phyloP scores from a whole-genome alignment of 2,797 vertebrate genomes.

The Schizopygopsis pylzovi region DNA sequence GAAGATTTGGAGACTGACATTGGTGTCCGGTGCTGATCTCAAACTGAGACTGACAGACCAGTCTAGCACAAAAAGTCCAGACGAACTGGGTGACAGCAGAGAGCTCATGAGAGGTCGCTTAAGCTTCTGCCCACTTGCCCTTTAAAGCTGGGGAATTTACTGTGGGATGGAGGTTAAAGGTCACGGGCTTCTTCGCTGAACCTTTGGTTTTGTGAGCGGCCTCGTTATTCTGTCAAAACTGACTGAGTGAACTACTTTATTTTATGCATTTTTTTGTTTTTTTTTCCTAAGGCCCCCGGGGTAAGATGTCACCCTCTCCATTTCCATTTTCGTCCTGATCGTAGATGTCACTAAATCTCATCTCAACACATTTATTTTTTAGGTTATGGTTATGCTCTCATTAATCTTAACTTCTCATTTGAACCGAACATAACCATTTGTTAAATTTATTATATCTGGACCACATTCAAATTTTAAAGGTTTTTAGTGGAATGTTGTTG shows the following conservation, averaged over 20 bases:
- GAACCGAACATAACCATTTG: not conserved
- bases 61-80: slow-evolving; percentile 11
- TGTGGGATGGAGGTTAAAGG: slow-evolving; percentile 21
- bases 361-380: not conserved
- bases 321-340: not conserved
- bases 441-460: not conserved
- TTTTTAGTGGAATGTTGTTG: not conserved
- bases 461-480: not conserved
- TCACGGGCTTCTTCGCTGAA: slow-evolving; percentile 11
- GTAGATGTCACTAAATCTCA: not conserved
- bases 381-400: not conserved
- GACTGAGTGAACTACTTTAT: slow-evolving; percentile 14
- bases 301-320: not conserved
- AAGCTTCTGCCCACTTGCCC: slow-evolving; percentile 5
- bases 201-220: not conserved
- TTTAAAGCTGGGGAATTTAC: slow-evolving; percentile 24
- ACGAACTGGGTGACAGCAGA: slow-evolving; percentile 3
- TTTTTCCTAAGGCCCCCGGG: too few relatives aligned
- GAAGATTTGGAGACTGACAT: slow-evolving; percentile 32
- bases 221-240: slow-evolving; percentile 17
- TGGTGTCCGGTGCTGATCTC: slow-evolving; percentile 31
- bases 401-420: not conserved
- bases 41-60: slow-evolving; percentile 33
- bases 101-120: not conserved
- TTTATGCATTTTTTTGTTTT: not conserved